Percentiles rank a stretch among this genome's conserved stretches.
Conservation (phyloP, 2,888 invertebrate genomes). For the Andrena bucephala region DNA sequence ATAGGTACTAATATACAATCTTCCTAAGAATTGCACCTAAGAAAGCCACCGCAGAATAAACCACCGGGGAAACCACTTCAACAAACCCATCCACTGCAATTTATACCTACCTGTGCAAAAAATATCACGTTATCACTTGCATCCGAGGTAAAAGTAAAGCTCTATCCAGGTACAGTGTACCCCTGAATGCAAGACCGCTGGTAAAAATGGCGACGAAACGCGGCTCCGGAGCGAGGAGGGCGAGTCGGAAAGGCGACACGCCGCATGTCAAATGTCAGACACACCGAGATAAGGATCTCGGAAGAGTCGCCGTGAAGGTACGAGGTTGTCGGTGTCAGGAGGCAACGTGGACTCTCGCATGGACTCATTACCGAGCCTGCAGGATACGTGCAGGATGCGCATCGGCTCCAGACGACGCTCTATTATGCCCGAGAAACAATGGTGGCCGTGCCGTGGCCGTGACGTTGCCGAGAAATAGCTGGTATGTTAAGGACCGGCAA, state of each 20-base stretch:
- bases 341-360: conserved; percentile 63
- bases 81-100: background rate
- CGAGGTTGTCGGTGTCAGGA: conserved; percentile 60
- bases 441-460: conserved; percentile 46
- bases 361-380: conserved; percentile 61
- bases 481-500: conserved; percentile 58
- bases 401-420: conserved; percentile 51
- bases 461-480: conserved; percentile 56
- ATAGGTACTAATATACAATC: background rate
- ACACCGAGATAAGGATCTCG: conserved; percentile 70
- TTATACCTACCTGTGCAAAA: background rate
- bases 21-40: background rate
- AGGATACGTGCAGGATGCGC: conserved; percentile 55
- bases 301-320: conserved; percentile 51
- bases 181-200: background rate
- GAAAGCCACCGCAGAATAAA: background rate
- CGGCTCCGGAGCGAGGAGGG: conserved; percentile 36
- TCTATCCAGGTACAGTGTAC: background rate
- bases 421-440: conserved; percentile 63
- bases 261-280: conserved; percentile 73
- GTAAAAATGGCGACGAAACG: conserved; percentile 46
- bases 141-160: background rate
- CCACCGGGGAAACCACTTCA: background rate
- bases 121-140: background rate
- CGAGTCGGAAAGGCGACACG: conserved; percentile 58